Evolutionary conservation across 2,888 invertebrate genomes (phyloP), one percentile per base, ranked within the genome.

Genomic region (Steromphala cineraria): DNA sequence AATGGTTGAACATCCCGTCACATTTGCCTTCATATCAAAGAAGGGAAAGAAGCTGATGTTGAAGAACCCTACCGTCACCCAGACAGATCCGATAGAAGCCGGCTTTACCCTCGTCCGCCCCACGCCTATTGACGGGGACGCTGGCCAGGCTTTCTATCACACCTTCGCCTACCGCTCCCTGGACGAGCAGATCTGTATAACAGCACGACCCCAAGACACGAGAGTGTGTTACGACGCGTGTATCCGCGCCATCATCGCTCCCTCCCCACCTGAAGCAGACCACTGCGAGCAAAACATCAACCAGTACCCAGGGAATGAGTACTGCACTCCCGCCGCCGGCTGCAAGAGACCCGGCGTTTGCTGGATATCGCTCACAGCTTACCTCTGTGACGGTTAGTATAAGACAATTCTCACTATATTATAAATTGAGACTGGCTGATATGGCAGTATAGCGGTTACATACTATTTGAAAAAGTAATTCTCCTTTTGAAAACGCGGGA

Each of bases 91-190:
- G 15, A 52, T 52, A 75, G 24, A 40, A 15, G 75, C 75, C 8
- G 46, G 46, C 2, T 52, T 21, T 24, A 21, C 1, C 21, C n/a
- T 19, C 19, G 36, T 24, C 52, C 0, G 21, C 15, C 81, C 81
- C 1, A 31, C 21, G 36, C 75, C 71, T 17, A 78, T 56, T 17
- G 40, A 7, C 24, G 78, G 36, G 0, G 81, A 81, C 31, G 55
- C 78, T 19, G 55, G 78, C 15, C n/a, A 21, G 7, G 40, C 78
- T 31, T 75, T 81, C 31, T 81, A 81, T 15, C 78, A 78, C 31
- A n/a, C 36, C 10, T 81, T 81, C 56, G 15, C 31, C 7, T 81
- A 81, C 36, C 36, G 81, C 5, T 28, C 74, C 19, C 19, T n/a
- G 15, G 19, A 10, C 10, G 81, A 78, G 15, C 71, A 62, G 17